A percentile compares a stretch with the other conserved stretches of the same genome.
Conservation (phyloP, 2,113 vertebrate genomes). For the Danio rerio region DNA sequence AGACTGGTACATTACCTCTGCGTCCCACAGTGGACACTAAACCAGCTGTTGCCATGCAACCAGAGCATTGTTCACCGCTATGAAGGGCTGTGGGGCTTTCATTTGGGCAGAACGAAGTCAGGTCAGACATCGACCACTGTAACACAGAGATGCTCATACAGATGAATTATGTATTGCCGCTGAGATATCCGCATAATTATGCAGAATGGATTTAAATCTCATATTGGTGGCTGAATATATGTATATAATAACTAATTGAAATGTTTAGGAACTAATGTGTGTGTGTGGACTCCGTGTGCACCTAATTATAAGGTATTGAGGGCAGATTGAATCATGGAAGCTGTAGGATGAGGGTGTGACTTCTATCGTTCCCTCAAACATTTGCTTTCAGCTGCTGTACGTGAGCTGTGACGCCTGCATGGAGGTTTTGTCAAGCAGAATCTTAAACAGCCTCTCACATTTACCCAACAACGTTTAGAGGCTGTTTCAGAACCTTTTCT, state of each 20-base stretch:
- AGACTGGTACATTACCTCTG: constrained; percentile 32
- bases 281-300: not conserved
- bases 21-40: constrained; percentile 31
- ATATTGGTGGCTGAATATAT: not conserved
- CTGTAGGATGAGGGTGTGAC: not conserved
- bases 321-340: not conserved
- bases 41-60: constrained; percentile 47
- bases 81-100: not conserved
- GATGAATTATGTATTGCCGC: not conserved
- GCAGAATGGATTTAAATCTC: not conserved
- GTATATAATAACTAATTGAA: too few species aligned
- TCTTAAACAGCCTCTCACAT: constrained; percentile 1
- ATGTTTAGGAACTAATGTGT: not conserved
- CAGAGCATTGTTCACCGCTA: constrained; percentile 5
- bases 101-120: not conserved
- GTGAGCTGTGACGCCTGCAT: constrained; percentile 8
- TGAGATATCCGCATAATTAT: not conserved
- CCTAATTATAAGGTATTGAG: not conserved
- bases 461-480: not conserved
- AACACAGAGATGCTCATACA: not conserved
- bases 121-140: not conserved
- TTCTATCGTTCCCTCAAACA: not conserved
- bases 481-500: not conserved
- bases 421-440: constrained; percentile 20
- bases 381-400: constrained; percentile 14